Evolutionary conservation across 2,888 invertebrate species (phyloP).

Genomic region (Pristionchus entomophagus): DNA sequence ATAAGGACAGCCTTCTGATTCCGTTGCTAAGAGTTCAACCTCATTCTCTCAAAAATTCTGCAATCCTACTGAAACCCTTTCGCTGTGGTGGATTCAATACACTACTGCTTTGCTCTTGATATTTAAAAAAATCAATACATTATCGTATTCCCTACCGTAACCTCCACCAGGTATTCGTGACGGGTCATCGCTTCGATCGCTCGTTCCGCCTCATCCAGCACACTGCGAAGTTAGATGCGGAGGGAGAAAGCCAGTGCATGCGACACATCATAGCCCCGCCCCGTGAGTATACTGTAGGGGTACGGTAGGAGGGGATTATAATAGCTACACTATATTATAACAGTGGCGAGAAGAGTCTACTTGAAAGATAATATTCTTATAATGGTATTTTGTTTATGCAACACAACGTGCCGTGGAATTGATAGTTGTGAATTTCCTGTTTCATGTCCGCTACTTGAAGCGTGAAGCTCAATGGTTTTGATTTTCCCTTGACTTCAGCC

Average conservation of each 20-base stretch:
- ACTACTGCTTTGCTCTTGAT: no score
- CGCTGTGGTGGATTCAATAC: no score
- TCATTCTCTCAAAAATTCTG: no score
- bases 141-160: no score
- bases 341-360: no score
- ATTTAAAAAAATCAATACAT: no score
- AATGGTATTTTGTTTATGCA: no score
- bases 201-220: constrained; percentile 92
- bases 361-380: no score
- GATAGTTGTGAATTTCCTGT: neutral
- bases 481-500: neutral
- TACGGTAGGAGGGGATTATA: neutral
- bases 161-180: constrained; percentile 64
- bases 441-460: neutral
- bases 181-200: constrained; percentile 84
- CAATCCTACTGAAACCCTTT: no score
- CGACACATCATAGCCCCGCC: constrained; percentile 80
- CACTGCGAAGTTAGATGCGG: constrained; percentile 89
- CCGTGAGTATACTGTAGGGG: constrained; percentile 54
- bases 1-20: neutral
- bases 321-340: no score
- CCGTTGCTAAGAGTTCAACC: no score
- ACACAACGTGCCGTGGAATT: no score
- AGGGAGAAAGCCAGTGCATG: constrained; percentile 91
- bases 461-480: neutral